phyloP scores from a whole-genome alignment of 2,888 invertebrate genomes.

The Syrphus vitripennis region DNA sequence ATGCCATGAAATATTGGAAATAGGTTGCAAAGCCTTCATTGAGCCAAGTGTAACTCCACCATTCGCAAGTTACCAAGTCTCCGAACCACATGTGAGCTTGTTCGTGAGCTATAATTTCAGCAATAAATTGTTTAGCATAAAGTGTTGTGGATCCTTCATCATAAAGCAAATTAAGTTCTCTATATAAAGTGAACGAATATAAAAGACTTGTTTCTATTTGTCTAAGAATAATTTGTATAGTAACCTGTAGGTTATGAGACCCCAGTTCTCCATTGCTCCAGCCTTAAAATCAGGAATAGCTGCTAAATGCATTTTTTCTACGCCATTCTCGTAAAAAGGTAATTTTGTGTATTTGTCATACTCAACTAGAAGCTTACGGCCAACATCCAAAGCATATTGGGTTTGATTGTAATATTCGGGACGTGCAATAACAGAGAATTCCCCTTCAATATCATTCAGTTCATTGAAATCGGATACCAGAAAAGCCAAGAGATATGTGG shows the following conservation, averaged over 20 bases:
- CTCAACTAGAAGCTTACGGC: conserved; percentile 82
- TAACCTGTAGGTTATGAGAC: conserved; percentile 90
- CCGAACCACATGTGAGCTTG: conserved; percentile 87
- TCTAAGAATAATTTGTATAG: no score
- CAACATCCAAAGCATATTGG: conserved; percentile 85
- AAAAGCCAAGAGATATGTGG: conserved; percentile 91
- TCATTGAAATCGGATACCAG: conserved; percentile 85
- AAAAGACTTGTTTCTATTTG: no score
- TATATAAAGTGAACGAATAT: no score
- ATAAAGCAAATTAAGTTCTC: conserved; percentile 87
- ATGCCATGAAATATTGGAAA: conserved; percentile 86
- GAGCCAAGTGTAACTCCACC: conserved; percentile 85
- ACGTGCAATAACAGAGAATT: conserved; percentile 85
- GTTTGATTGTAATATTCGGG: conserved; percentile 86
- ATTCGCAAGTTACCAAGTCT: conserved; percentile 82
- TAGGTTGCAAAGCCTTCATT: conserved; percentile 87
- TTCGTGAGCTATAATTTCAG: conserved; percentile 82
- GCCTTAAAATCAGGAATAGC: conserved; percentile 92
- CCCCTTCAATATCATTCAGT: conserved; percentile 70
- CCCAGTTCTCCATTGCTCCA: conserved; percentile 97
- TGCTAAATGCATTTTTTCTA: conserved; percentile 91
- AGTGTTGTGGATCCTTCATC: conserved; percentile 84
- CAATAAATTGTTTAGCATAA: conserved; percentile 84
- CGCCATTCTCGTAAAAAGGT: conserved; percentile 82
- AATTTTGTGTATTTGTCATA: conserved; percentile 84